Base-by-base conservation (phyloP, 1,140 invertebrate genomes). In the Drosophila ohnishii region DNA sequence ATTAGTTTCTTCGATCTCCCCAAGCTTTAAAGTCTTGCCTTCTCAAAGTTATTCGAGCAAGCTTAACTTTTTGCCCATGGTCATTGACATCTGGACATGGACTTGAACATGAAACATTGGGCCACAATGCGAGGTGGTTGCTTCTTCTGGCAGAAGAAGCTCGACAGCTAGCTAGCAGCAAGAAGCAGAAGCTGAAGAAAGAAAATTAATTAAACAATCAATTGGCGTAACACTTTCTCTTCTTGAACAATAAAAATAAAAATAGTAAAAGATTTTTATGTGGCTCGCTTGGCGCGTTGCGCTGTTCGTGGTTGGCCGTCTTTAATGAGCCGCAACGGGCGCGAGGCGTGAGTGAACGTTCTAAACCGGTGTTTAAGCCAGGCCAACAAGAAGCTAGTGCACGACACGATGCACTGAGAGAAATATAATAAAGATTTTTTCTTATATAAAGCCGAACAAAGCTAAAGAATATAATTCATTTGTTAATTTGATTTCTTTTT, bases 221-320 rank as follows among this genome's bases (percentile, higher is more conserved):
- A 89, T 83, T 89, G 84, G 85, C 85, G 85, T 89, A 88, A 89
- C 84, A 88, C 84, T 88, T 88, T 88, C 84, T 88, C 84, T 88
- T 87, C 84, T 87, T 86, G 57, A 87, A 81, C 83, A 87, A 86
- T 82, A 77, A 85, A 84, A 85, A 61, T 58, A 77, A 78, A 77
- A 87, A 72, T 62, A 71, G 69, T 82, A 79, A 72, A 72, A 71
- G 67, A 71, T 71, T 71, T 71, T 71, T 59, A 71, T 71, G 67
- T 71, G 67, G 67, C 44, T 48, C 50, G 61, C 59, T 69, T 50
- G 61, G 59, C 45, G 59, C 59, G 57, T 35, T 39, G 16, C 44
- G 28, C 10, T 32, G 57, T 22, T 55, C 51, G 51, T 55, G 51
- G 51, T 37, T 37, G 13, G 34, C 28, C n/a, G 71, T 55, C 80